Evolutionary conservation across 2,113 vertebrate genomes (phyloP), one percentile per base, ranked within the genome.

Genomic region (Nerophis ophidion): DNA sequence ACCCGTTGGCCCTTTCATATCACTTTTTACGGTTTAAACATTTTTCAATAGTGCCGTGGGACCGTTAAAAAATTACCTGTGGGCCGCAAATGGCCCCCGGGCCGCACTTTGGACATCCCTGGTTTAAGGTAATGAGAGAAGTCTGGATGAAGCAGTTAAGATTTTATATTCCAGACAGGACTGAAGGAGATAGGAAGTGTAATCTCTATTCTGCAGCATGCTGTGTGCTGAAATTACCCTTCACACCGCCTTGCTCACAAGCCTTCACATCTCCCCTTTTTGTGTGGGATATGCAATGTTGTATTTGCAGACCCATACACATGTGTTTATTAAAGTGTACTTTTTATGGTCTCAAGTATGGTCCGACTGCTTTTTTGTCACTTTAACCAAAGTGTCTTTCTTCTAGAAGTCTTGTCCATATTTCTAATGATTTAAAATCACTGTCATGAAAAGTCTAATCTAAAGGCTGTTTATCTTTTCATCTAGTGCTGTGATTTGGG

Each of bases 401-500:
- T 26, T 26, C 3, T 26, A 26, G 26, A 26, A 26, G 2, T 2
- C 26, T 26, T 26, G 26, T 26, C 26, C 26, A 26, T 26, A 26
- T 26, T 26, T 26, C 26, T 26, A 26, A 26, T 40, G 4, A 40
- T 40, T 40, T 40, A 40, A 40, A 40, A 40, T 40, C 2, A 40
- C 38, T 9, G 36, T 38, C 36, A 38, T 8, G 6, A n/a, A 17
- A 8, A 4, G 16, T 40, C 9, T 42, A 15, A 13, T 38, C 36
- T 42, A 17, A 12, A 1, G 17, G 13, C 42, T 60, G 16, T 42
- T 44, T 4, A 15, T 19, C n/a, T 51, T 5, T 0, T 9, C n/a
- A 2, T 56, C 12, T 85, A 98, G 96, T 98, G 95, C 86, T 98
- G 94, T 57, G 96, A 99, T 87, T 87, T 99, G 72, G 97, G 97